Evolutionary conservation across 2,888 invertebrate species (phyloP), one percentile per base, ranked within the genome.

Genomic region (Platycnemis pennipes): DNA sequence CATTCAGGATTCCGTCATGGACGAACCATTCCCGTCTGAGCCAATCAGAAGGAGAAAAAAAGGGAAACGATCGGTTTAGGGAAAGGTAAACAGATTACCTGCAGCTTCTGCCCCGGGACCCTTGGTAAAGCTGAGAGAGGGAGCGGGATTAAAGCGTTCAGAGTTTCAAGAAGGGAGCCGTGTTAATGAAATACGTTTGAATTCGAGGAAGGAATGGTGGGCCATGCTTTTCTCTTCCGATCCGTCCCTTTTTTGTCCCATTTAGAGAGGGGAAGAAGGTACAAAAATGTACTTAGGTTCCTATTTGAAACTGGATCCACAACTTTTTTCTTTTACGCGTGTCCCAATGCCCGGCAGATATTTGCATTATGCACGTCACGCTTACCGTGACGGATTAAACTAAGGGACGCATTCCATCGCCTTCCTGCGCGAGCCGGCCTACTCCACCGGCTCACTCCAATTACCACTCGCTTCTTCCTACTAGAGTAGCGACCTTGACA

Each of bases 31-130:
- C 49, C n/a, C 88, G 19, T 22, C 46, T 88, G 26, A 45, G 42
- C 91, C 63, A 69, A 63, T 91, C 63, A 26, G 56, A 22, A 42
- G 56, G 26, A 7, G 87, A 42, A 31, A 42, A 42, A 88, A 56
- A 26, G 31, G 26, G 44, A 63, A n/a, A 44, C 63, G 91, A 91
- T 63, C 63, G 63, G 26, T 22, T 91, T 63, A 44, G 91, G 44
- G 63, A 63, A 91, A 63, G 63, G 63, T 91, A 91, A 91, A 91
- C 91, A 91, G 91, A 63, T 91, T 63, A 91, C 91, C 69, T 13
- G 22, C 44, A 26, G 44, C 26, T 56, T 56, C 63, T 45, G 26
- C 8, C 45, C 4, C 11, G 13, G 69, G 63, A 45, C 87, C 8
- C 4, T 26, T 13, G 87, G 86, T 13, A 45, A 5, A 37, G 77